phyloP scores from a whole-genome alignment of 2,113 vertebrate genomes.

The Hippoglossus stenolepis region DNA sequence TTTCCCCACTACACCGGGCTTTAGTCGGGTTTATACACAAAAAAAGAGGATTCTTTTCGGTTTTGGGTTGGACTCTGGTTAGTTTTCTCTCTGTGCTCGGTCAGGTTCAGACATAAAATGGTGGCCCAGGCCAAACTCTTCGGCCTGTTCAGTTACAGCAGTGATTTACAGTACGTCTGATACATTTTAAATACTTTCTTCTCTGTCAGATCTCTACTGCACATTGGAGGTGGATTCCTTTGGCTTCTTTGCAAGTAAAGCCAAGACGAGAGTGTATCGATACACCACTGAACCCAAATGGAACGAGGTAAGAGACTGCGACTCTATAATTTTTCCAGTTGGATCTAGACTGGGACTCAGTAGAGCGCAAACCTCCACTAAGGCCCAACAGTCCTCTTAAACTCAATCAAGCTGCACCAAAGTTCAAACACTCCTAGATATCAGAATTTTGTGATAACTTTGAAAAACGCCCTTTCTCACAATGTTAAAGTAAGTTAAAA shows the following conservation, averaged over 20 bases:
- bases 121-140: background rate
- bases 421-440: too few relatives aligned
- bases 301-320: constrained; percentile 89
- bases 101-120: too few relatives aligned
- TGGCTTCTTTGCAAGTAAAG: constrained; percentile 97
- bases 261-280: constrained; percentile 96
- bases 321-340: too few relatives aligned
- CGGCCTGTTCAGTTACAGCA: background rate
- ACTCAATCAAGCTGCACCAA: too few relatives aligned
- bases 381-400: too few relatives aligned
- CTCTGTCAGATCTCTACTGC: constrained; percentile 91
- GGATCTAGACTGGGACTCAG: background rate
- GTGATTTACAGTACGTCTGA: background rate
- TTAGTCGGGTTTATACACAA: too few relatives aligned
- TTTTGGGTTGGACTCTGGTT: background rate
- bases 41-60: too few relatives aligned
- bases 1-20: too few relatives aligned
- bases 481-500: too few relatives aligned
- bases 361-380: too few relatives aligned
- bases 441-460: too few relatives aligned
- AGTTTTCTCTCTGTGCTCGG: background rate
- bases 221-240: constrained; percentile 98
- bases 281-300: constrained; percentile 97
- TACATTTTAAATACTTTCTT: background rate
- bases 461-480: too few relatives aligned